phyloP scores from a whole-genome alignment of 2,113 vertebrate genomes.

The Budorcas taxicolor region DNA sequence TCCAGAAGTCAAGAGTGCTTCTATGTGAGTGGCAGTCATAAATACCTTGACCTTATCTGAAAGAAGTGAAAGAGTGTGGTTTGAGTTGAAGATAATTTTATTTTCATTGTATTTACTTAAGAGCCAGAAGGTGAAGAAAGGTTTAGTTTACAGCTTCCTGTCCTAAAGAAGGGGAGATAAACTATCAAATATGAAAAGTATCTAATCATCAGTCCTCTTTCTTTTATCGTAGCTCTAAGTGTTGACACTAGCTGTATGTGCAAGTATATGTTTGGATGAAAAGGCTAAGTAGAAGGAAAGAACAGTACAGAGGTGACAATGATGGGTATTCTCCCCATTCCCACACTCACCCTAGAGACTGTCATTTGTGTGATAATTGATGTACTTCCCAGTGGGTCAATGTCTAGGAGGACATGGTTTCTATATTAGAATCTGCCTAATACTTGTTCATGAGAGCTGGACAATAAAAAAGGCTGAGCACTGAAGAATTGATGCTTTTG shows the following conservation, averaged over 20 bases:
- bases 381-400: neutral
- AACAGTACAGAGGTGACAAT: neutral
- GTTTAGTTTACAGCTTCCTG: conserved; percentile 48
- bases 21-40: conserved; percentile 26
- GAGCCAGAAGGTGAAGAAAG: neutral
- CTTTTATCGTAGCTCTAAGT: neutral
- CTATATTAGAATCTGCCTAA: neutral
- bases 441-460: neutral
- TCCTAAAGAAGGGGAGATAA: conserved; percentile 11
- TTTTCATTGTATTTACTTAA: conserved; percentile 52
- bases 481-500: neutral
- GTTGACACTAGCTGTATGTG: neutral
- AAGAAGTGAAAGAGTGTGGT: conserved; percentile 25
- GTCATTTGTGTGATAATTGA: neutral
- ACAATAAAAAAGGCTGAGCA: neutral
- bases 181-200: neutral
- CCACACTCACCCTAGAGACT: neutral
- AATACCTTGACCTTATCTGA: conserved; percentile 55
- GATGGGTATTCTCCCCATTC: fast-evolving
- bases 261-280: neutral
- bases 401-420: neutral
- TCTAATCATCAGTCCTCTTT: neutral
- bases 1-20: neutral
- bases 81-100: conserved; percentile 35
- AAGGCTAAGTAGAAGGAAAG: neutral